Conservation (phyloP, 64 coral and sea anemone genomes). For the Anthopleura sola region DNA sequence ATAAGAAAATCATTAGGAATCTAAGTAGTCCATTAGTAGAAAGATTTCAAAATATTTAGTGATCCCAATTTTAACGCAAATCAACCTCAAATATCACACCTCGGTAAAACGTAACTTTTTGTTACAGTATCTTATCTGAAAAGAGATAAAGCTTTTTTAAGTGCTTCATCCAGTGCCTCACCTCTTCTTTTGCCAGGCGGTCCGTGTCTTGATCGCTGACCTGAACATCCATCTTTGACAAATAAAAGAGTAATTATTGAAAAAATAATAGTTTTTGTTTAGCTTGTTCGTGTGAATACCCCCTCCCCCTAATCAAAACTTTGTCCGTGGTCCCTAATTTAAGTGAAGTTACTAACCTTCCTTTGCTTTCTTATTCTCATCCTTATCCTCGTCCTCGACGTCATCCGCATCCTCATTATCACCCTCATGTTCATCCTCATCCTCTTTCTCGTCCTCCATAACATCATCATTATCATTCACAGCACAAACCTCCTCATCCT, state of each 20-base stretch:
- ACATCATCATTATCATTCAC: not conserved
- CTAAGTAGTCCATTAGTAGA: too few species aligned
- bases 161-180: too few species aligned
- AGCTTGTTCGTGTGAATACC: not conserved
- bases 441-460: not conserved
- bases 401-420: not conserved
- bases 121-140: not conserved
- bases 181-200: not conserved
- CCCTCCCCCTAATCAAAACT: not conserved
- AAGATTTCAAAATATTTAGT: too few species aligned
- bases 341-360: not conserved
- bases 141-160: too few species aligned
- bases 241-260: not conserved
- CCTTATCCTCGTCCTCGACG: not conserved
- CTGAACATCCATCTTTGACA: not conserved
- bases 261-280: not conserved
- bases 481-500: not conserved
- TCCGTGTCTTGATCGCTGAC: not conserved
- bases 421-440: not conserved
- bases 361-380: not conserved
- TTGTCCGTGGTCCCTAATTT: not conserved
- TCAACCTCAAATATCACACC: not conserved
- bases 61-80: too few species aligned
- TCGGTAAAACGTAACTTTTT: not conserved
- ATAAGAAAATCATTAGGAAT: too few species aligned